Conservation (phyloP, 2,113 vertebrate species). For the Hemiprocne comata region DNA sequence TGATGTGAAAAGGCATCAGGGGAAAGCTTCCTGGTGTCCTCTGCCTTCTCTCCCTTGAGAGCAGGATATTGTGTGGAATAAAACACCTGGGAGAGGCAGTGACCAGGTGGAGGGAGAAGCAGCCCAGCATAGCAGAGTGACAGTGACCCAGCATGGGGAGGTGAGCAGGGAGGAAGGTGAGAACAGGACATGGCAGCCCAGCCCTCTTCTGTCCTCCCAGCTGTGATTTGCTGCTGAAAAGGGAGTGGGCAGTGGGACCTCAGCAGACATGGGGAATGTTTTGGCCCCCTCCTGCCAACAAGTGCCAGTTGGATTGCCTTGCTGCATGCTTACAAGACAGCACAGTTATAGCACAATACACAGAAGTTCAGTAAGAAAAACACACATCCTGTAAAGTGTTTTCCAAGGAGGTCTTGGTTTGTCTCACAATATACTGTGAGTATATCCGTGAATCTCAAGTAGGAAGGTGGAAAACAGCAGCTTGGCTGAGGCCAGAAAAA, state of each 20-base stretch:
- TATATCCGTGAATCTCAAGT: background rate
- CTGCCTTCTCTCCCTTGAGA: background rate
- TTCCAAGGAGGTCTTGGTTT: background rate
- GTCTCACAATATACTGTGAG: background rate
- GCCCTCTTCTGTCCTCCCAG: fast-evolving
- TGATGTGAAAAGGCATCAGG: background rate
- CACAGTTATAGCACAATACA: no score
- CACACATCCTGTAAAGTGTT: background rate
- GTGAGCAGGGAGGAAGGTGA: background rate
- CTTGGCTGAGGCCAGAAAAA: background rate
- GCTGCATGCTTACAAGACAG: no score
- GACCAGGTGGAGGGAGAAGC: background rate
- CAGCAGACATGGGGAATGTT: fast-evolving
- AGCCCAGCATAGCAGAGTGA: background rate
- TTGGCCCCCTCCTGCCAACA: background rate
- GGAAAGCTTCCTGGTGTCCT: background rate
- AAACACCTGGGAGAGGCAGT: background rate
- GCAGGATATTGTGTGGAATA: background rate
- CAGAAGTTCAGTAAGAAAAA: background rate
- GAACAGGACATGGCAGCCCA: background rate
- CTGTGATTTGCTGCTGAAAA: background rate
- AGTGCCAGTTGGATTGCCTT: no score
- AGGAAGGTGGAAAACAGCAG: background rate
- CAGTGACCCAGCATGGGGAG: no score
- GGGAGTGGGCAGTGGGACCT: background rate